Conservation (phyloP, 2,888 invertebrate species). For the Leptinotarsa juncta region DNA sequence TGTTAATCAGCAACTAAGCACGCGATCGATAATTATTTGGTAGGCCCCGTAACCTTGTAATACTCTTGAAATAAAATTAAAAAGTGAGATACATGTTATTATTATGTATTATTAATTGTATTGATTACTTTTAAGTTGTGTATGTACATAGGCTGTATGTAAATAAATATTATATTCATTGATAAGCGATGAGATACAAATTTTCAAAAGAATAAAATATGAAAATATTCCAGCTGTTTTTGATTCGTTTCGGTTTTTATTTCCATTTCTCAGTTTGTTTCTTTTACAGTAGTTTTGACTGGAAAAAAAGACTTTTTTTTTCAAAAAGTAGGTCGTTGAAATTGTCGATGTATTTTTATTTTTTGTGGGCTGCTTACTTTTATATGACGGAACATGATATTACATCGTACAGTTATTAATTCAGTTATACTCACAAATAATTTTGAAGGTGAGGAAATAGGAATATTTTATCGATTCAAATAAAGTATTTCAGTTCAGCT, state of each 20-base stretch:
- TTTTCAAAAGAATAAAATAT: slow-evolving; percentile 66
- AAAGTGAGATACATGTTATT: slow-evolving; percentile 58
- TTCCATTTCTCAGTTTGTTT: slow-evolving; percentile 27
- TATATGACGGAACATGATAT: too few species aligned
- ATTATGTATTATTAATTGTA: slow-evolving; percentile 52
- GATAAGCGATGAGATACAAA: slow-evolving; percentile 64
- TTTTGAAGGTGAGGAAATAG: too few species aligned
- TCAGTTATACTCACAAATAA: too few species aligned
- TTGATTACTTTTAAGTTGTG: slow-evolving; percentile 57
- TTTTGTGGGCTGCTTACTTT: too few species aligned
- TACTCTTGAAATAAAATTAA: slow-evolving; percentile 49
- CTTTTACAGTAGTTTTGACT: slow-evolving; percentile 14
- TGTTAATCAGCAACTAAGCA: background rate
- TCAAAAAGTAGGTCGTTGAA: too few species aligned
- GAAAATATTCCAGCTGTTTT: slow-evolving; percentile 47
- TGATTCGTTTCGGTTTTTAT: slow-evolving; percentile 19
- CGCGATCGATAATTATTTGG: slow-evolving; percentile 8
- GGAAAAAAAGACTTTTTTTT: slow-evolving; percentile 4
- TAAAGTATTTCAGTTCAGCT: too few species aligned
- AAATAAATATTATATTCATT: slow-evolving; percentile 67
- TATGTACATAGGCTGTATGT: slow-evolving; percentile 68
- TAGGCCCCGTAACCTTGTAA: slow-evolving; percentile 44
- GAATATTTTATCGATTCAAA: too few species aligned
- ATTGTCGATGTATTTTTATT: too few species aligned
- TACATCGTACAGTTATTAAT: too few species aligned